A percentile compares a stretch with the other conserved stretches of the same genome.
Evolutionary conservation across 2,797 vertebrate genomes (phyloP).

Genomic region (Naso thynnoides): DNA sequence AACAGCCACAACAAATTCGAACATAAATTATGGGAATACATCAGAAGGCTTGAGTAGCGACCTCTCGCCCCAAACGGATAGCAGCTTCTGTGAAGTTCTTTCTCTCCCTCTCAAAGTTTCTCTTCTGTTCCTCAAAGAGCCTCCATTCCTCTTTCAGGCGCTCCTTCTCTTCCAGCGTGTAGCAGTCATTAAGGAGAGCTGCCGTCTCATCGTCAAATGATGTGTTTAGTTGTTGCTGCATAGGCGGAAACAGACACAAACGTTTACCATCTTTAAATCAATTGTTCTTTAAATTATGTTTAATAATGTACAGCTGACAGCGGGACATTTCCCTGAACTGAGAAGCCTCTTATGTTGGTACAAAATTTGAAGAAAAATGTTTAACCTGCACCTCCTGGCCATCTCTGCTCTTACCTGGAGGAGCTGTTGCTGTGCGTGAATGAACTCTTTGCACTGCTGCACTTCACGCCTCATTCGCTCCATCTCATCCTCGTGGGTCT

Average conservation of each 20-base stretch:
- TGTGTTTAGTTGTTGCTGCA: constrained; percentile 92
- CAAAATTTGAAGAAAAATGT: background rate
- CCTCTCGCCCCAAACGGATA: constrained; percentile 95
- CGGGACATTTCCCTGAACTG: background rate
- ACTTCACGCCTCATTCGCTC: constrained; percentile 91
- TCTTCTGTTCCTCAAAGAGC: constrained; percentile 95
- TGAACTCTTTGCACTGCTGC: constrained; percentile 96
- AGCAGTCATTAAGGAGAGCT: constrained; percentile 92
- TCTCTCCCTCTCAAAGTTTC: constrained; percentile 95
- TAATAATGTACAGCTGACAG: background rate
- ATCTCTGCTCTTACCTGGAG: constrained; percentile 88
- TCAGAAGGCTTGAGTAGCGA: constrained; percentile 51
- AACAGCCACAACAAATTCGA: background rate
- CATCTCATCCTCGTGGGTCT: constrained; percentile 92
- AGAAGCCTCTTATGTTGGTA: background rate
- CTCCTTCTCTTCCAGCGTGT: constrained; percentile 96
- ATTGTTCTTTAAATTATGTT: background rate
- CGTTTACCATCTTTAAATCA: background rate
- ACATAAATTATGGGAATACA: background rate
- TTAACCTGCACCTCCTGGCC: background rate
- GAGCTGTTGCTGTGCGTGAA: constrained; percentile 94
- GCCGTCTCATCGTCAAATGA: constrained; percentile 95
- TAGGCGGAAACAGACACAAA: background rate
- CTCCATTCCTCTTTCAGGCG: constrained; percentile 96
- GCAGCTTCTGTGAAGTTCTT: constrained; percentile 97